phyloP scores from a whole-genome alignment of 2,888 invertebrate genomes.

The Thelaira solivaga region DNA sequence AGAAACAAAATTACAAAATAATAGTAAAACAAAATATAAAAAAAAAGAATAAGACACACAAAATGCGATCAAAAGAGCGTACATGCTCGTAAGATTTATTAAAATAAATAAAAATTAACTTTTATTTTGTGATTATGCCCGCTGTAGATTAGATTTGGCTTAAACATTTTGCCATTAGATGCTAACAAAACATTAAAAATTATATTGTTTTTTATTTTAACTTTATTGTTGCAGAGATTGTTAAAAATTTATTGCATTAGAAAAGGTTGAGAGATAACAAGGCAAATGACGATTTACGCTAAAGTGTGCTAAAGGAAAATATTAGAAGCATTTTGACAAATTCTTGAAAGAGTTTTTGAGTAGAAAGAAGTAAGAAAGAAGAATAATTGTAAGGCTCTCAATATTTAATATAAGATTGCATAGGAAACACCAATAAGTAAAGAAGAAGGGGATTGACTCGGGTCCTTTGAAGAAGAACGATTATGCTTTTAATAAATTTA shows the following conservation, averaged over 20 bases:
- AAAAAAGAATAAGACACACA: constrained; percentile 1
- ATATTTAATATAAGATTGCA: too few relatives aligned
- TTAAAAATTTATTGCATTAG: constrained; percentile 2
- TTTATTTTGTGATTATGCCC: constrained; percentile 49
- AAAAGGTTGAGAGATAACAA: not conserved
- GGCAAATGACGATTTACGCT: not conserved
- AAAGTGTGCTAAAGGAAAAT: too few relatives aligned
- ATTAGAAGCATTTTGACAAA: too few relatives aligned
- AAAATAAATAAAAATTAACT: constrained; percentile 41
- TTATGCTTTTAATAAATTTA: too few relatives aligned
- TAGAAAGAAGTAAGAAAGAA: too few relatives aligned
- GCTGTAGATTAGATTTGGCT: constrained; percentile 26
- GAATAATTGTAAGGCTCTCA: too few relatives aligned
- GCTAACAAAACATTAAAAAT: constrained; percentile 8
- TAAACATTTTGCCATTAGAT: constrained; percentile 31
- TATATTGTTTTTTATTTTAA: constrained; percentile 4
- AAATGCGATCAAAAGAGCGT: constrained; percentile 37
- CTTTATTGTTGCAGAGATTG: not conserved
- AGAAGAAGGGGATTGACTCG: too few relatives aligned
- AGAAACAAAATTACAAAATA: constrained; percentile 22
- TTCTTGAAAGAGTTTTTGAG: too few relatives aligned
- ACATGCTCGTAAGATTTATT: constrained; percentile 57
- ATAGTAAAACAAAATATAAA: not conserved
- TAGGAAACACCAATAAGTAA: too few relatives aligned
- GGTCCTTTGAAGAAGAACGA: too few relatives aligned